phyloP scores from a whole-genome alignment of 2,113 vertebrate genomes.

The Solenodon paradoxus region DNA sequence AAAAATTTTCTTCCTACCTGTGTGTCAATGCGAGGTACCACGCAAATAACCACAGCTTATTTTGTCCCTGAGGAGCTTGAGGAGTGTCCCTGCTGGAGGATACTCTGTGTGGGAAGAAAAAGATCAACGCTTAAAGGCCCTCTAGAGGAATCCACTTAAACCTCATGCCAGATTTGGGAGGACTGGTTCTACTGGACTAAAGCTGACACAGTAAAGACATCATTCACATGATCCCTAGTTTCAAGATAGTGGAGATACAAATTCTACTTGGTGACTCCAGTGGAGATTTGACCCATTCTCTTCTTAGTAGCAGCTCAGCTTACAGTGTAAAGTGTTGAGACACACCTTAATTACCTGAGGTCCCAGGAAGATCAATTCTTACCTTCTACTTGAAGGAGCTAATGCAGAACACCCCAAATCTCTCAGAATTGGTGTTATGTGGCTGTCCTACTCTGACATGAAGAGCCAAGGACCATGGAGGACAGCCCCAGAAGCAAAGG shows the following conservation, averaged over 20 bases:
- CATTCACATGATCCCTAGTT: background rate
- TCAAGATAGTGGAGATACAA: background rate
- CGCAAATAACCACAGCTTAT: background rate
- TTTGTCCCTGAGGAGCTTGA: background rate
- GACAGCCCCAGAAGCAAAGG: no score
- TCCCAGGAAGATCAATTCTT: background rate
- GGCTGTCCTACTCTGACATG: no score
- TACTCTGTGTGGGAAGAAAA: conserved; percentile 23
- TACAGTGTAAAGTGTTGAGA: background rate
- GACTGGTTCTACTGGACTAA: conserved; percentile 15
- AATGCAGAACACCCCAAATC: no score
- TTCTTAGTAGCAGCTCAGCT: background rate
- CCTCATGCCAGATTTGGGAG: conserved; percentile 26
- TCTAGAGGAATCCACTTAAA: background rate
- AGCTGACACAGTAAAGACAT: background rate
- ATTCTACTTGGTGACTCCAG: background rate
- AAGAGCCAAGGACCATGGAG: no score
- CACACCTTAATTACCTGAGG: background rate
- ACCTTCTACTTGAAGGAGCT: no score
- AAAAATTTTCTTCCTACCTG: background rate
- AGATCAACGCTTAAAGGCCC: background rate
- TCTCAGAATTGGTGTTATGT: no score
- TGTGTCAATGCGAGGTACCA: background rate
- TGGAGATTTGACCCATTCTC: background rate
- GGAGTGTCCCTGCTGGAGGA: background rate